Evolutionary conservation across 2,888 invertebrate species (phyloP).

Genomic region (Odontocolon sp.): DNA sequence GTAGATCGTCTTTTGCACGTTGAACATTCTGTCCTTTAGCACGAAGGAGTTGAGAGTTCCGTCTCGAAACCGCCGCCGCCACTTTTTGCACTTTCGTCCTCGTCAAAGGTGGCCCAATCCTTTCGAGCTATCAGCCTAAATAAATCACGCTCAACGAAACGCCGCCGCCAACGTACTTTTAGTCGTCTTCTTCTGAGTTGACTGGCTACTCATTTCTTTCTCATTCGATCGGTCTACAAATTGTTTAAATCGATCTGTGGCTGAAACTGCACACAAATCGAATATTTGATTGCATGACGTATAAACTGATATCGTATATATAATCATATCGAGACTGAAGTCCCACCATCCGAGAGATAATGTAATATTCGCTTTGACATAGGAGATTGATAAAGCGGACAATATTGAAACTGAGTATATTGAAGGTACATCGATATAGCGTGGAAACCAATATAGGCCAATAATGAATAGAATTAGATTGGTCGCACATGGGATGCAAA

Average conservation of each 20-base stretch:
- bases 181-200: neutral
- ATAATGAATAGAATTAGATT: conserved; percentile 26
- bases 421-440: neutral
- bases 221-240: conserved; percentile 27
- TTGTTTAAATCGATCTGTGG: neutral
- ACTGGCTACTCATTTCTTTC: conserved; percentile 36
- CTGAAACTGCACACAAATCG: no score
- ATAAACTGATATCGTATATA: no score
- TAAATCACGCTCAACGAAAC: conserved; percentile 54
- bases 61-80: conserved; percentile 21
- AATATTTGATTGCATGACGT: no score
- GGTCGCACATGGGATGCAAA: neutral
- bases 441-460: neutral
- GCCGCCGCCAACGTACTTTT: conserved; percentile 22
- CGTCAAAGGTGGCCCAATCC: conserved; percentile 58
- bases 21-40: conserved; percentile 28
- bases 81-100: conserved; percentile 37
- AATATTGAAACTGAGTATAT: neutral
- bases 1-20: conserved; percentile 30
- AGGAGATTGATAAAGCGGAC: neutral
- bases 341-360: no score
- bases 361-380: neutral
- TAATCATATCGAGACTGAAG: no score
- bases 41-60: conserved; percentile 10
- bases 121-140: conserved; percentile 42